Conservation (phyloP, 1,140 invertebrate genomes). For the Tetramorium parvispinum region DNA sequence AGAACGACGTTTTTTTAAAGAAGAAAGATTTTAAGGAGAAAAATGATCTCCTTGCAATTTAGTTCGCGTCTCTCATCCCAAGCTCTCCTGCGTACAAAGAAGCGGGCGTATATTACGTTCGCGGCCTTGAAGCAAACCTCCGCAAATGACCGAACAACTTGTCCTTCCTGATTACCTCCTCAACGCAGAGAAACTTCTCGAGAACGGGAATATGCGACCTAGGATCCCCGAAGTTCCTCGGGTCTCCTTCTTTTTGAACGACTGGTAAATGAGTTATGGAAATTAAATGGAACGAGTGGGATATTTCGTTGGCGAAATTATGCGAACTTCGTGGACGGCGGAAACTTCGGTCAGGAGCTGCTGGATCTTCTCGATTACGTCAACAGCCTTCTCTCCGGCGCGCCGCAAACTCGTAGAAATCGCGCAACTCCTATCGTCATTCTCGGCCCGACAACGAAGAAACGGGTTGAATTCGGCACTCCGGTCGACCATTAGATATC, state of each 20-base stretch:
- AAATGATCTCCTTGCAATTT: slow-evolving; percentile 21
- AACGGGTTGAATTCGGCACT: slow-evolving; percentile 10
- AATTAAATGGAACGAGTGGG: slow-evolving; percentile 64
- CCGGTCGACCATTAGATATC: slow-evolving; percentile 30
- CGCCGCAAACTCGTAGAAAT: slow-evolving; percentile 46
- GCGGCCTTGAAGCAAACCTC: background rate
- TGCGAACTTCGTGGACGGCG: slow-evolving; percentile 38
- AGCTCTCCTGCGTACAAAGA: background rate
- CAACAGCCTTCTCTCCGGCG: slow-evolving; percentile 44
- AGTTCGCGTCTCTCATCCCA: background rate
- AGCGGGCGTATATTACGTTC: background rate
- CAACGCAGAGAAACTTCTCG: background rate
- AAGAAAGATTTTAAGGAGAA: slow-evolving; percentile 12
- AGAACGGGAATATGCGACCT: background rate
- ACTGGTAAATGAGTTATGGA: slow-evolving; percentile 69
- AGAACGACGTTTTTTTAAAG: background rate
- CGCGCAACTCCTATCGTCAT: slow-evolving; percentile 10
- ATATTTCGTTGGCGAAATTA: slow-evolving; percentile 67
- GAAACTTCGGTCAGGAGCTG: slow-evolving; percentile 43
- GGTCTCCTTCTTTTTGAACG: slow-evolving; percentile 49
- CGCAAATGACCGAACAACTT: slow-evolving; percentile 34
- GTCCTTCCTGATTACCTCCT: slow-evolving; percentile 24
- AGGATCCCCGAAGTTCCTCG: slow-evolving; percentile 36
- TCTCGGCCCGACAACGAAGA: background rate
- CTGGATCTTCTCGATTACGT: slow-evolving; percentile 21